Percentiles rank a stretch among this genome's conserved stretches.
Conservation (phyloP, 2,113 vertebrate species). For the Protomyctophum bolini region DNA sequence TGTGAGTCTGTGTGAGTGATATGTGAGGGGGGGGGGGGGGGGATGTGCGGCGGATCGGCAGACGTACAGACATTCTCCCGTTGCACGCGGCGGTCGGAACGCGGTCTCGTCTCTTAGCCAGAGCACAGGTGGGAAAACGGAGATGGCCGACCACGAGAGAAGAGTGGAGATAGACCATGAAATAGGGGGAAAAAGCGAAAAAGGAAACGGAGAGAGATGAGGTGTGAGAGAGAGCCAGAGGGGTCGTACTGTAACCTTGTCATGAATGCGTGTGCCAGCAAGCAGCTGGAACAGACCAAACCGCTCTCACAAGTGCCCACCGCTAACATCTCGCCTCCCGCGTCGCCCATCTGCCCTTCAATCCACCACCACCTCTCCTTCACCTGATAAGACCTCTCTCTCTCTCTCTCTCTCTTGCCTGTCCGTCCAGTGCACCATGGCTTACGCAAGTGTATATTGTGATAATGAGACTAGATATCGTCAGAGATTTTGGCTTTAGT, state of each 20-base stretch:
- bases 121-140: conserved; percentile 1
- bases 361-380: conserved; percentile 26
- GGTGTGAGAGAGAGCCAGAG: background rate
- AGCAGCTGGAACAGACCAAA: conserved; percentile 57
- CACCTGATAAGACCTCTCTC: conserved; percentile 18
- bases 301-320: background rate
- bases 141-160: background rate
- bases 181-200: background rate
- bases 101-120: too few species aligned
- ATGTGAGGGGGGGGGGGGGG: too few species aligned
- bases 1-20: too few species aligned
- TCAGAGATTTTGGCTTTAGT: too few species aligned
- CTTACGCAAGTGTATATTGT: too few species aligned
- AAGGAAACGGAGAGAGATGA: conserved; percentile 16
- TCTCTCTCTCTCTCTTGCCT: background rate
- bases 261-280: conserved; percentile 43
- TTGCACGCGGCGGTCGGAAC: too few species aligned
- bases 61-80: too few species aligned
- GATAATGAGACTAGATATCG: too few species aligned
- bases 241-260: conserved; percentile 43
- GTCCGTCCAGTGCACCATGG: too few species aligned
- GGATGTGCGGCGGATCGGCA: too few species aligned
- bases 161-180: background rate
- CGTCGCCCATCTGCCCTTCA: conserved; percentile 48
- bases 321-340: background rate